phyloP scores from a whole-genome alignment of 2,888 invertebrate species.

The Conus canariensis region DNA sequence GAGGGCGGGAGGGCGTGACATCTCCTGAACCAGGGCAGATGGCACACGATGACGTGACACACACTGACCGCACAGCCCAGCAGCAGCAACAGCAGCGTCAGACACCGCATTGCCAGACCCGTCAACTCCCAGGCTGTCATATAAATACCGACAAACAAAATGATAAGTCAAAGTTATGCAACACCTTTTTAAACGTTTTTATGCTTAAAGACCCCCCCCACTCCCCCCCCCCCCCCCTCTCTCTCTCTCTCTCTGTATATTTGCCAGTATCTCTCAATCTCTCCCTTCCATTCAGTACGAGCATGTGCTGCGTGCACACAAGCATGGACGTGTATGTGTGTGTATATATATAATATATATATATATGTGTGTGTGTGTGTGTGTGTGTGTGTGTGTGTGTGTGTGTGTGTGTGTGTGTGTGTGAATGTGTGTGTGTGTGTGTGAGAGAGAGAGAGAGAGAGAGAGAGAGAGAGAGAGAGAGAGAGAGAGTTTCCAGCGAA shows the following conservation, averaged over 20 bases:
- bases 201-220: too few relatives aligned
- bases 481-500: too few relatives aligned
- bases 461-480: too few relatives aligned
- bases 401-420: background rate
- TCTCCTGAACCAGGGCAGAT: background rate
- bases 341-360: too few relatives aligned
- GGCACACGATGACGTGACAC: background rate
- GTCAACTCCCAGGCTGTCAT: constrained; percentile 16
- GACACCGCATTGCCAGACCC: background rate
- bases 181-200: background rate
- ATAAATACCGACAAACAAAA: background rate
- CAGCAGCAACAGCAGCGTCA: constrained; percentile 13
- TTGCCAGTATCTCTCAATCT: background rate
- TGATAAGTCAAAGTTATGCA: too few relatives aligned
- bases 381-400: background rate
- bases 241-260: background rate
- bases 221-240: too few relatives aligned
- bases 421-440: background rate
- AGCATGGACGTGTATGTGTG: background rate
- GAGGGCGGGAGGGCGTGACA: background rate
- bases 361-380: background rate
- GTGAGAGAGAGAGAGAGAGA: too few relatives aligned
- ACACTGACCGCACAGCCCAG: background rate
- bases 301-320: background rate
- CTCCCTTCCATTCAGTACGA: too few relatives aligned